Evolutionary conservation across 2,888 invertebrate genomes (phyloP).

Genomic region (Alitta virens): DNA sequence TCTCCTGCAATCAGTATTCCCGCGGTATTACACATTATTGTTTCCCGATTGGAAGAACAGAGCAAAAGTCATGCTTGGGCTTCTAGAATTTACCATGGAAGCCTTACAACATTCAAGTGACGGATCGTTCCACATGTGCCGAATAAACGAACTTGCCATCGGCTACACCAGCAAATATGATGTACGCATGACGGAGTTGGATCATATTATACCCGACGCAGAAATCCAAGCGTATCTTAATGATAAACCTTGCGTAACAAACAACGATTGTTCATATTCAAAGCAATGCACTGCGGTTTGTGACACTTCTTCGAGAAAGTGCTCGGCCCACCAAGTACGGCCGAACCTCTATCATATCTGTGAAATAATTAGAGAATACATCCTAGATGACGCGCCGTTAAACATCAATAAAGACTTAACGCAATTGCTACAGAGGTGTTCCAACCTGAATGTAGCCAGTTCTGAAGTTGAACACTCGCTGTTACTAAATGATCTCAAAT

Average conservation of each 20-base stretch:
- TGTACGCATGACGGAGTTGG: constrained; percentile 34
- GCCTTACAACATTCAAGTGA: constrained; percentile 37
- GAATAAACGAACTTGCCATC: constrained; percentile 35
- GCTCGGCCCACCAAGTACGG: constrained; percentile 32
- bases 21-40: constrained; percentile 36
- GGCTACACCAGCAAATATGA: constrained; percentile 38
- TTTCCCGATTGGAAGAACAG: constrained; percentile 40
- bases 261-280: constrained; percentile 38
- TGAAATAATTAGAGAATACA: constrained; percentile 39
- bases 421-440: constrained; percentile 36
- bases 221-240: constrained; percentile 30
- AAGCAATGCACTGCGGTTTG: constrained; percentile 38
- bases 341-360: constrained; percentile 41
- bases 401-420: constrained; percentile 31
- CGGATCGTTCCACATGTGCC: constrained; percentile 43
- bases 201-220: constrained; percentile 33
- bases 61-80: constrained; percentile 40
- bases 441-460: constrained; percentile 14
- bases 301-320: constrained; percentile 28
- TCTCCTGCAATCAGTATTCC: constrained; percentile 5
- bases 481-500: constrained; percentile 37
- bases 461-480: constrained; percentile 39
- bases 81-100: constrained; percentile 42
- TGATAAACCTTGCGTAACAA: constrained; percentile 31
- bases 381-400: constrained; percentile 38